A percentile compares a stretch with the other conserved stretches of the same genome.
These are phyloP conservation scores for Cylas formicarius DNA, from an alignment of 1,140 invertebrate species.

Conservation along the genomic window DNA sequence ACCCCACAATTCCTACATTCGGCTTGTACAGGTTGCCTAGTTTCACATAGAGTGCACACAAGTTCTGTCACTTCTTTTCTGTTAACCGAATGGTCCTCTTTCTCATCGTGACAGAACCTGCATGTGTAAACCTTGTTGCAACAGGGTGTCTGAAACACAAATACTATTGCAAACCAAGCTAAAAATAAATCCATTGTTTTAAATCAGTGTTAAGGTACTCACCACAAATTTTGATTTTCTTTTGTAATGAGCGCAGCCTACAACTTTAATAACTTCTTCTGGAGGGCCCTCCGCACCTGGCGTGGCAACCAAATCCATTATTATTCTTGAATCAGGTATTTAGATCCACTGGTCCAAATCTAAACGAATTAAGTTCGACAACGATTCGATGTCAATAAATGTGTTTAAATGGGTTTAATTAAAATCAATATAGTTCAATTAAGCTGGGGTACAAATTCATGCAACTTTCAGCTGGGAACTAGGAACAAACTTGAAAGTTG, in stretches of 20 bases:
- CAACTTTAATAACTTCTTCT: conserved; percentile 42
- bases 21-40: conserved; percentile 70
- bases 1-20: conserved; percentile 67
- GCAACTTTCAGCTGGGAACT: no score
- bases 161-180: no score
- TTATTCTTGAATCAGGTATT: no score
- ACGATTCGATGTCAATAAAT: no score
- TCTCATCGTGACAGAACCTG: conserved; percentile 82
- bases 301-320: conserved; percentile 32
- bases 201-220: conserved; percentile 45
- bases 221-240: conserved; percentile 76
- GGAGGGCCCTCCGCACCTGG: conserved; percentile 35
- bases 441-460: no score
- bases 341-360: no score
- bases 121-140: conserved; percentile 83
- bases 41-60: conserved; percentile 73
- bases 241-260: conserved; percentile 71
- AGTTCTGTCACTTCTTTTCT: conserved; percentile 73
- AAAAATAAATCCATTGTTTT: not conserved
- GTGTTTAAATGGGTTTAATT: no score
- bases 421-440: no score
- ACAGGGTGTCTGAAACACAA: conserved; percentile 72
- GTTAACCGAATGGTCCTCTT: conserved; percentile 73
- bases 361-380: no score
- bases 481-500: no score